Base-by-base conservation (phyloP, 2,113 vertebrate species). In the Mola mola region DNA sequence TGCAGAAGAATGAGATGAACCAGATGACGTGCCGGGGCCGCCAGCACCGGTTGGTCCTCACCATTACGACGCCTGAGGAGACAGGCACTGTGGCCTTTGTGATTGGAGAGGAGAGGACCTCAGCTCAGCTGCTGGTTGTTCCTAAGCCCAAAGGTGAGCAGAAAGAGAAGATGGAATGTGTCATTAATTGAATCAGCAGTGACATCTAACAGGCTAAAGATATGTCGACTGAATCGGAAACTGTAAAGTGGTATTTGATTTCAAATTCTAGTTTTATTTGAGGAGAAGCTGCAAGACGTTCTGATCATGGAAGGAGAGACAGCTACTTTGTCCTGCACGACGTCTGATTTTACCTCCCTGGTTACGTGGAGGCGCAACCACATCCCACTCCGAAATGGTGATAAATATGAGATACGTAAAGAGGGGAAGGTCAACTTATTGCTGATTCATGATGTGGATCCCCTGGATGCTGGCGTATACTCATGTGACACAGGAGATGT, bases 11-110 rank as follows among this genome's bases (percentile, higher is more conserved):
- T 49, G 94, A 96, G 16, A 88, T 97, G 83, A 94, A 95, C 78
- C 94, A 94, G 74, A 97, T 96, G 85, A 93, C 90, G 2, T 90
- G 92, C 25, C 90, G 87, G 78, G 96, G 96, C 25, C 86, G 93
- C 0, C 93, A 94, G 60, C 97, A 95, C 24, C 94, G 91, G 0
- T 83, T 98, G 79, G 94, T 96, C 57, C 98, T 97, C 46, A 95
- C 96, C 81, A 95, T 94, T 0, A 96, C 96, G 21, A 90, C 97
- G 2, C 93, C 95, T 0, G 97, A 98, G 81, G 97, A 97, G 70
- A 94, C 95, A 0, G 92, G 94, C 5, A 83, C 77, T 0, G 87
- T 72, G 81, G 92, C 93, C 21, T 90, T 90, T 88, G 77, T 92
- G 83, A 17, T 88, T 43, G 58, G 92, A 53, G 88, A 90, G 74